Conservation (phyloP, 2,797 vertebrate genomes). For the Steatocranus sp. region DNA sequence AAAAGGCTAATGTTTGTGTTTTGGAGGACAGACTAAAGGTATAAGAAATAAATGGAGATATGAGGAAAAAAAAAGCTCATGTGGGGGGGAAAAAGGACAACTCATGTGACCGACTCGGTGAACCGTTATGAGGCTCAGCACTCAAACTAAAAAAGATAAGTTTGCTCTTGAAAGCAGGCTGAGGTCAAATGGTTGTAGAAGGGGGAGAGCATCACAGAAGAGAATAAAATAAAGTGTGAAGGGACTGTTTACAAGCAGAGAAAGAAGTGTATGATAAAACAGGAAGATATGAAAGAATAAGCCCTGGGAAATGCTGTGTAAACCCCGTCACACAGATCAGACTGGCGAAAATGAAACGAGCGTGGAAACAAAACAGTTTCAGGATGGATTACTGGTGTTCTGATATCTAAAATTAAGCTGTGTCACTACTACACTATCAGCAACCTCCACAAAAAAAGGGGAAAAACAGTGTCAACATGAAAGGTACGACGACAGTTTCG, state of each 20-base stretch:
- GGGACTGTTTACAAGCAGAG: background rate
- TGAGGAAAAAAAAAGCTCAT: background rate
- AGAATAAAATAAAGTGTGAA: background rate
- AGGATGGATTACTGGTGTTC: background rate
- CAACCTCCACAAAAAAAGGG: background rate
- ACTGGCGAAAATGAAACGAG: background rate
- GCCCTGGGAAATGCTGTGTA: background rate
- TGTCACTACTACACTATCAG: background rate
- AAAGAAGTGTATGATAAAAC: background rate
- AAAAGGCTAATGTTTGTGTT: background rate
- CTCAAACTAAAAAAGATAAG: constrained; percentile 7
- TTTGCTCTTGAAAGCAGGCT: background rate
- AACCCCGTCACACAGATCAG: background rate
- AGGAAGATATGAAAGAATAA: background rate
- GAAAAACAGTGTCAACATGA: background rate
- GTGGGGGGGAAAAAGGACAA: background rate
- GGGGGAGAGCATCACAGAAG: background rate
- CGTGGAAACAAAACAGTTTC: background rate
- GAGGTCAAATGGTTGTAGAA: background rate
- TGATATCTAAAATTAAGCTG: background rate
- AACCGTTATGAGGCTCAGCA: background rate
- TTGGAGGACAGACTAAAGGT: background rate
- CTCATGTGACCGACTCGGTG: background rate
- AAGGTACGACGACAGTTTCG: background rate
- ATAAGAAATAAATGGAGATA: background rate